phyloP scores from a whole-genome alignment of 2,113 vertebrate genomes.

The Elephas maximus region DNA sequence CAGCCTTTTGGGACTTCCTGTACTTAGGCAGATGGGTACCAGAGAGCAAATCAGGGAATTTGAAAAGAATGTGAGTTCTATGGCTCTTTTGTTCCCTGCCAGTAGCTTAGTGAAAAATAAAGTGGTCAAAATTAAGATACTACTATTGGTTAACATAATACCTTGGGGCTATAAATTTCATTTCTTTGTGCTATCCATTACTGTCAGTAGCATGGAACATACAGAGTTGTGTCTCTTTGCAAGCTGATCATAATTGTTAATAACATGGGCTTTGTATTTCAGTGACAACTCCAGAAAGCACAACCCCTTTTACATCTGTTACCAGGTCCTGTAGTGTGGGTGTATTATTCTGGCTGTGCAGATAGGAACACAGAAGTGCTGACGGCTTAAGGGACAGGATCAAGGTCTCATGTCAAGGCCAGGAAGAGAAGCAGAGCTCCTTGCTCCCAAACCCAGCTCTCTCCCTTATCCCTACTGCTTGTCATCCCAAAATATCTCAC shows the following conservation, averaged over 20 bases:
- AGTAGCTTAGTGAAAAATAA: constrained; percentile 43
- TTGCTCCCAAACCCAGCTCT: not conserved
- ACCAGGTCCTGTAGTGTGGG: not conserved
- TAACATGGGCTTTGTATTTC: not conserved
- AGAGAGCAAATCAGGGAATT: not conserved
- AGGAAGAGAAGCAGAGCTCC: constrained; percentile 38
- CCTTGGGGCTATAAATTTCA: not conserved
- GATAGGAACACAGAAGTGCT: not conserved
- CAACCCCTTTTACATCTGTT: not conserved
- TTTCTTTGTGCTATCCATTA: not conserved
- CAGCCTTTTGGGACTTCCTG: not conserved
- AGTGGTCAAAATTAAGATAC: constrained; percentile 17
- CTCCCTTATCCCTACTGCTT: not conserved
- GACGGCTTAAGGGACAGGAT: not conserved
- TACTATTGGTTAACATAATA: not conserved
- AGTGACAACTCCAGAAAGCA: not conserved
- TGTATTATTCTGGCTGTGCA: not conserved
- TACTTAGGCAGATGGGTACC: not conserved
- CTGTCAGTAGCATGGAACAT: not conserved
- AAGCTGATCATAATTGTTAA: not conserved
- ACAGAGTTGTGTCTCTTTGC: not conserved
- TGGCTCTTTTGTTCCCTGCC: constrained; percentile 9
- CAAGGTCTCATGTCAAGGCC: not conserved
- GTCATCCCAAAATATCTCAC: constrained; percentile 7
- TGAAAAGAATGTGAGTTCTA: constrained; percentile 9